Percentiles rank a stretch among this genome's conserved stretches.
Conservation (phyloP, 2,888 invertebrate genomes). For the Torymus texanus region DNA sequence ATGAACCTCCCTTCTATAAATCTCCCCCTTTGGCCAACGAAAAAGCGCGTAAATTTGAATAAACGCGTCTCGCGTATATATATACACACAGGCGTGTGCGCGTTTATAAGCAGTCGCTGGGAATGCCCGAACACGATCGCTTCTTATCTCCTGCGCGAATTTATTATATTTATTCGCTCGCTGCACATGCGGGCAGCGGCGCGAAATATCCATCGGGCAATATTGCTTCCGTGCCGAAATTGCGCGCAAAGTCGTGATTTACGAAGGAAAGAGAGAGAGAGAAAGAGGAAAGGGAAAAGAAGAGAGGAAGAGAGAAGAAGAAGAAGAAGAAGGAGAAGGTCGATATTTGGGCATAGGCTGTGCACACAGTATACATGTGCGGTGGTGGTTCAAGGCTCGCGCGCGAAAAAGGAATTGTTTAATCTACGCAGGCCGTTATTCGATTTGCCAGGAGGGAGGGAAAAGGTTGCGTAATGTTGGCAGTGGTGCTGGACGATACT, state of each 20-base stretch:
- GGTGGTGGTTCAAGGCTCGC: not conserved
- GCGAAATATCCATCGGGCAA: slow-evolving; percentile 1
- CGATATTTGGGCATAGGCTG: slow-evolving; percentile 34
- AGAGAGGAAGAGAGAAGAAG: not conserved
- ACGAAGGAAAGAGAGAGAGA: not conserved
- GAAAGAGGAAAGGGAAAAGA: not conserved
- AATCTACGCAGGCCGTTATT: slow-evolving; percentile 6
- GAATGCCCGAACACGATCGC: slow-evolving; percentile 52
- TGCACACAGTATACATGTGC: not conserved
- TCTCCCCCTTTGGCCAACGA: no score
- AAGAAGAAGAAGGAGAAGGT: not conserved
- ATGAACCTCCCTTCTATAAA: no score
- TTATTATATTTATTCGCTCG: slow-evolving; percentile 49
- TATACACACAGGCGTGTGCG: not conserved
- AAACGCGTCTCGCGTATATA: slow-evolving; percentile 6
- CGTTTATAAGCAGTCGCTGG: slow-evolving; percentile 31
- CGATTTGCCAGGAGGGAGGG: slow-evolving; percentile 2
- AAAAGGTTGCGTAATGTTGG: not conserved
- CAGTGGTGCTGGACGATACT: no score
- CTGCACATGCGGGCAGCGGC: slow-evolving; percentile 16
- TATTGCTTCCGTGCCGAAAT: slow-evolving; percentile 46
- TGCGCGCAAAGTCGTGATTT: slow-evolving; percentile 43
- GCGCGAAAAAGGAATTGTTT: slow-evolving; percentile 17
- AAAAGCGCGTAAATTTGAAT: slow-evolving; percentile 38
- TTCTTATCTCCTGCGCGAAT: slow-evolving; percentile 47